Percentiles rank a stretch among this genome's conserved stretches.
These are phyloP conservation scores for Thysanoteuthis rhombus DNA, from an alignment of 2,888 invertebrate species.

Conservation along the genomic window DNA sequence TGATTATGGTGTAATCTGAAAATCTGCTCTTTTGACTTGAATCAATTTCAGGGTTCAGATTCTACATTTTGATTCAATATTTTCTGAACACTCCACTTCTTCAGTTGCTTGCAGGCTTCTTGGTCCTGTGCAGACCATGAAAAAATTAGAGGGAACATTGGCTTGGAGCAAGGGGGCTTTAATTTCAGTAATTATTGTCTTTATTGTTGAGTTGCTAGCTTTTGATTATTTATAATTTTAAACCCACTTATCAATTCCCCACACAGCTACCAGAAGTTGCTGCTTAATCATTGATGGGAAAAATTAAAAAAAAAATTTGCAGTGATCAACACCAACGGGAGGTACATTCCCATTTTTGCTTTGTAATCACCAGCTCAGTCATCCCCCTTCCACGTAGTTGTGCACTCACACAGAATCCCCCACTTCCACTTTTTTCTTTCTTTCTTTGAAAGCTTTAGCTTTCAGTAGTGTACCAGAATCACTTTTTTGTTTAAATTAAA, in stretches of 20 bases:
- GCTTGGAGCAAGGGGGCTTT: background rate
- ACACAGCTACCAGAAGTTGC: background rate
- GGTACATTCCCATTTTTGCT: slow-evolving; percentile 12
- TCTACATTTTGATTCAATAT: no score
- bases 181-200: background rate
- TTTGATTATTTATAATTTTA: background rate
- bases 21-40: no score
- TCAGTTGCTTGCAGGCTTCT: no score
- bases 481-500: background rate
- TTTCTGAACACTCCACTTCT: no score
- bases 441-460: background rate
- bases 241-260: background rate
- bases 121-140: no score
- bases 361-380: background rate
- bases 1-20: no score
- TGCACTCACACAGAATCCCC: background rate
- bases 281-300: background rate
- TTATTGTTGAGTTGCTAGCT: background rate
- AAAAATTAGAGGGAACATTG: no score
- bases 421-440: background rate
- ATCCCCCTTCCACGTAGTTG: background rate
- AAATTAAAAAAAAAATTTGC: background rate
- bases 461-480: background rate
- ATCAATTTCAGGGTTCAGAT: no score
- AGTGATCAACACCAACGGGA: background rate